Base-by-base conservation (phyloP, 2,797 vertebrate genomes). In the Masticophis lateralis region DNA sequence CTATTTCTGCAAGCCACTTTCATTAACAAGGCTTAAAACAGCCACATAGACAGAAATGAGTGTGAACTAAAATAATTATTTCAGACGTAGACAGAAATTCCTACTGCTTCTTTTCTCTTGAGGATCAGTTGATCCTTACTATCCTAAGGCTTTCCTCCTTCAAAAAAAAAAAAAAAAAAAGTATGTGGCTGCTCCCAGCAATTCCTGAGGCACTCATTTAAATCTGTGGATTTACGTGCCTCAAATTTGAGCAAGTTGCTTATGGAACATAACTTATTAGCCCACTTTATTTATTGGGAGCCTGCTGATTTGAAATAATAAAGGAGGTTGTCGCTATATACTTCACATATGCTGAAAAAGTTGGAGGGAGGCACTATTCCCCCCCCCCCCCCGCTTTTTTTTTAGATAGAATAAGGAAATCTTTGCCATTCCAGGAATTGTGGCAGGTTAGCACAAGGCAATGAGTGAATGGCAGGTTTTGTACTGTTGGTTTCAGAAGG, bases 261-360 rank as follows among this genome's bases (percentile, higher is more conserved):
- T 47, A 86, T 79, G 63, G 63, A 53, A 87, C 61, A 88, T 79
- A 56, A 92, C n/a, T 88, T 61, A 93, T 88, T 87, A 91, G 25
- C 6, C 74, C 61, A 27, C n/a, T 90, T 32, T 92, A 32, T 37
- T 28, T 8, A 47, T 28, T 83, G 47, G 25, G 53, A 28, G 27
- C 43, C 22, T 60, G 56, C 14, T 43, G 69, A 79, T 91, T 91
- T 91, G 86, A 79, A 91, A 88, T 22, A 22, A 51, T 60, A 86
- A 55, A 60, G 57, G 55, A 18, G 88, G 22, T 43, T 6, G n/a
- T 74, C 14, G 18, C 7, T 37, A 47, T 47, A 43, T 79, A 43
- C 8, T 22, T 20, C 20, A 37, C 22, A 32, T 79, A 22, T 43
- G 37, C 74, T 43, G 20, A 22, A 43, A 79, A 79, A 1, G 0